Percentiles rank a stretch among this genome's conserved stretches.
Evolutionary conservation across 2,797 vertebrate genomes (phyloP).

Genomic region (Gallirallus australis): DNA sequence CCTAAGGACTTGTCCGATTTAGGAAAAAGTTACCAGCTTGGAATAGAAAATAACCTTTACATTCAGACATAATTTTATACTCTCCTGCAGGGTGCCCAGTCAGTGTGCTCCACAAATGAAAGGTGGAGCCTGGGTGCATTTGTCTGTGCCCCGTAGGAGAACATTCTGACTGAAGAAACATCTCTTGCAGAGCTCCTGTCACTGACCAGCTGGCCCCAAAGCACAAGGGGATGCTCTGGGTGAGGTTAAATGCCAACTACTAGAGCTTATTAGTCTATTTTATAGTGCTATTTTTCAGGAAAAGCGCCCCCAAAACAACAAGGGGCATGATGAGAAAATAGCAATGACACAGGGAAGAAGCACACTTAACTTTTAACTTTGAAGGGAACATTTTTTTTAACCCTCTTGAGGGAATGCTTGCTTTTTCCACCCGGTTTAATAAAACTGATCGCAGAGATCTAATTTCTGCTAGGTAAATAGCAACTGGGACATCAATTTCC

Average conservation of each 20-base stretch:
- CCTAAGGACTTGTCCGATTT: neutral
- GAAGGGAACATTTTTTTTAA: constrained; percentile 27
- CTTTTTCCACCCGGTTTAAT: constrained; percentile 47
- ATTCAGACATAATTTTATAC: neutral
- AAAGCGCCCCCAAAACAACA: neutral
- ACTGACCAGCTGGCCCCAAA: neutral
- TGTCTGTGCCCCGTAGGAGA: neutral
- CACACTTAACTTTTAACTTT: neutral
- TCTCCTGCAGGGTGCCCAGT: neutral
- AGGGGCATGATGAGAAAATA: neutral
- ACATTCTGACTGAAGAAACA: neutral
- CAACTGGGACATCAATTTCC: constrained; percentile 76
- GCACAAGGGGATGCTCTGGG: neutral
- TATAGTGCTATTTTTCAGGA: neutral
- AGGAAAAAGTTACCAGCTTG: neutral
- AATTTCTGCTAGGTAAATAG: constrained; percentile 78
- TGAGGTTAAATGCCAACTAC: neutral
- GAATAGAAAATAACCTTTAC: constrained; percentile 7
- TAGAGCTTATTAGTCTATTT: neutral
- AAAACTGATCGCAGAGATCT: constrained; percentile 62
- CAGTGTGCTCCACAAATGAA: neutral
- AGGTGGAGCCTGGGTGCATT: neutral
- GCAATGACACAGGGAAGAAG: neutral
- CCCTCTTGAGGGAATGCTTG: neutral
- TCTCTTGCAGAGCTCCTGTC: neutral